phyloP scores from a whole-genome alignment of 2,113 vertebrate species.

The Oplegnathus fasciatus region DNA sequence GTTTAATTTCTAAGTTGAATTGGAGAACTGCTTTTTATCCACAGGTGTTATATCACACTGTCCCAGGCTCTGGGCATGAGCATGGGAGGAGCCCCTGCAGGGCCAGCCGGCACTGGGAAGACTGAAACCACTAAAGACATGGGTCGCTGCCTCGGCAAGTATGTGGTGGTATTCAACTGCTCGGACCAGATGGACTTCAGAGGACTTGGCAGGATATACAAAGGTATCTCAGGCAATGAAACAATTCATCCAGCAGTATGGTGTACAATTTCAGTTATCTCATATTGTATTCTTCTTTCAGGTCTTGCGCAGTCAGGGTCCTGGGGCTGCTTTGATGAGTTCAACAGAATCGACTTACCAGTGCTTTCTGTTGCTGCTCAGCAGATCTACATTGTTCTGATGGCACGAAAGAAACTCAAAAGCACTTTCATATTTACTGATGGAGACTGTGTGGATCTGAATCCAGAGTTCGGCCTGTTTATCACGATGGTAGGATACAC shows the following conservation, averaged over 20 bases:
- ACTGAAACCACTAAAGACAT: conserved; percentile 90
- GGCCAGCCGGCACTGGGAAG: conserved; percentile 85
- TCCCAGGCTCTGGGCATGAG: conserved; percentile 91
- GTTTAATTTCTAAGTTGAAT: not conserved
- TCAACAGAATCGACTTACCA: conserved; percentile 91
- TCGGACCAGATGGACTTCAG: conserved; percentile 95
- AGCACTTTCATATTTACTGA: conserved; percentile 90
- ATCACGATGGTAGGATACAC: conserved; percentile 89
- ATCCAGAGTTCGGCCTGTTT: conserved; percentile 93
- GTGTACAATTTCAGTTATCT: not conserved
- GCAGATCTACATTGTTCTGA: conserved; percentile 91
- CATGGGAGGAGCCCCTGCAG: conserved; percentile 92
- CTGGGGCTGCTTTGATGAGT: conserved; percentile 95
- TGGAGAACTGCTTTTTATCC: not conserved
- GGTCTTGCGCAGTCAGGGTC: conserved; percentile 92
- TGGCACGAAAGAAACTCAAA: conserved; percentile 88
- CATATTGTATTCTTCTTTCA: not conserved
- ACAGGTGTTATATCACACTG: conserved; percentile 91
- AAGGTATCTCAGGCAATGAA: conserved; percentile 80
- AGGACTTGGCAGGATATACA: conserved; percentile 92
- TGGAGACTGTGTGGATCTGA: conserved; percentile 89
- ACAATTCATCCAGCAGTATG: not conserved
- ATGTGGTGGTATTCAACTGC: conserved; percentile 93
- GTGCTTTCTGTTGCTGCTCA: conserved; percentile 93
- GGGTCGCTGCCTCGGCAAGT: conserved; percentile 91